Percentiles rank a stretch among this genome's conserved stretches.
Evolutionary conservation across 2,888 invertebrate species (phyloP).

Genomic region (Tetramorium bicarinatum): DNA sequence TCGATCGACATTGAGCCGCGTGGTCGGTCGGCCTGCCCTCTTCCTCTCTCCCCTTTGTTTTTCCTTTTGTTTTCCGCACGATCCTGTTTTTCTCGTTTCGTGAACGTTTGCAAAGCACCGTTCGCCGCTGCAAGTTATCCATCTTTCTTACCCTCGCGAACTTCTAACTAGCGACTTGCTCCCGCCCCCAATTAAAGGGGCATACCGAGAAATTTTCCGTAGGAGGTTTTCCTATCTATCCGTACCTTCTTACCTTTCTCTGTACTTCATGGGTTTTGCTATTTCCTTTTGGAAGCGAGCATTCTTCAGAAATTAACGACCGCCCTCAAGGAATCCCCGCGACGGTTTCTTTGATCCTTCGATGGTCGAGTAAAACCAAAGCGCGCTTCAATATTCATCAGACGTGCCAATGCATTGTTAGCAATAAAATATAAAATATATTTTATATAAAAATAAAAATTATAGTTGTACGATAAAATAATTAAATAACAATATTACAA

Average conservation of each 20-base stretch:
- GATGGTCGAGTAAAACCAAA: conserved; percentile 9
- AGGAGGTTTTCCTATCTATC: conserved; percentile 31
- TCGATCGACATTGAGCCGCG: conserved; percentile 51
- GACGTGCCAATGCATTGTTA: conserved; percentile 19
- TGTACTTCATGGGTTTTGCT: background rate
- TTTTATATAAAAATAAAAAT: background rate
- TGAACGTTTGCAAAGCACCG: conserved; percentile 50
- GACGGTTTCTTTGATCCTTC: conserved; percentile 43
- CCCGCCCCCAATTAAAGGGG: conserved; percentile 41
- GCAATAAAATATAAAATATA: background rate
- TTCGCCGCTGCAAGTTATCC: conserved; percentile 34
- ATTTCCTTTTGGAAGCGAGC: conserved; percentile 4
- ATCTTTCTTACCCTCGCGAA: conserved; percentile 22
- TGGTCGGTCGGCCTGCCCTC: background rate
- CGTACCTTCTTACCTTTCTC: conserved; percentile 13
- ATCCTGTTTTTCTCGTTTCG: conserved; percentile 40
- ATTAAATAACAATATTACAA: background rate
- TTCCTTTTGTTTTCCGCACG: conserved; percentile 35
- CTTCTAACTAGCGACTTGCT: conserved; percentile 26
- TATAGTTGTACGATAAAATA: background rate
- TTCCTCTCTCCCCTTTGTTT: background rate
- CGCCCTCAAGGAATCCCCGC: conserved; percentile 15
- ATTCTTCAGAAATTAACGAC: conserved; percentile 36
- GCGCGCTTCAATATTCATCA: conserved; percentile 27
- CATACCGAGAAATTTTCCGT: conserved; percentile 40